A percentile compares a stretch with the other conserved stretches of the same genome.
These are phyloP conservation scores for Acleris sparsana DNA, from an alignment of 2,888 invertebrate species.

Conservation along the genomic window DNA sequence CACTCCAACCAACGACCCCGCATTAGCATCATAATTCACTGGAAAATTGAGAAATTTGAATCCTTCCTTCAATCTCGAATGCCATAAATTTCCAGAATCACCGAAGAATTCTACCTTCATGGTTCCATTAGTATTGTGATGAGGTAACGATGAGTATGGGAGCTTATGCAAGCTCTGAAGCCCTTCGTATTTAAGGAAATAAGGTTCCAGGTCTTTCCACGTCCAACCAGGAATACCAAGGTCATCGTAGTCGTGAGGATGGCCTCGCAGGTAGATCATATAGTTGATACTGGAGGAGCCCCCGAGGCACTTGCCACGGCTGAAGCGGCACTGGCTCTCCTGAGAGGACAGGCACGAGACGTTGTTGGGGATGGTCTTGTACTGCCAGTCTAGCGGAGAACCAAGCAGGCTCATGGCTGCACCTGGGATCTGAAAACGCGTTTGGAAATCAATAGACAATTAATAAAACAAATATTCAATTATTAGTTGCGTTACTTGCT, in stretches of 20 bases:
- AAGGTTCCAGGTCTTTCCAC: conserved; percentile 60
- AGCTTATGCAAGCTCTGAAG: conserved; percentile 49
- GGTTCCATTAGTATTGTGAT: conserved; percentile 61
- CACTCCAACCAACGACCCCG: conserved; percentile 60
- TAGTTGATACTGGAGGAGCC: conserved; percentile 68
- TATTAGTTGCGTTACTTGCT: no score
- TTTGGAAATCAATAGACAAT: no score
- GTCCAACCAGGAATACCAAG: conserved; percentile 58
- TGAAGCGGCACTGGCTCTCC: conserved; percentile 52
- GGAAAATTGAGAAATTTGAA: conserved; percentile 52
- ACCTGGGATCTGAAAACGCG: conserved; percentile 53
- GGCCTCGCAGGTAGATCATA: conserved; percentile 67
- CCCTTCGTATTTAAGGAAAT: conserved; percentile 63
- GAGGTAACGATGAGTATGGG: conserved; percentile 54
- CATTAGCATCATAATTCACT: conserved; percentile 60
- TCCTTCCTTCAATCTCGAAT: conserved; percentile 49
- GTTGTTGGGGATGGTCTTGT: conserved; percentile 57
- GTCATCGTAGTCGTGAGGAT: conserved; percentile 53
- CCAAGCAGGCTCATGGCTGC: conserved; percentile 49
- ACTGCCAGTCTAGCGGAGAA: conserved; percentile 58
- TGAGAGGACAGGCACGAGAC: conserved; percentile 58
- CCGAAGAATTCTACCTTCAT: conserved; percentile 55
- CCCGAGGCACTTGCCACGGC: conserved; percentile 64
- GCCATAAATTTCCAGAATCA: conserved; percentile 58
- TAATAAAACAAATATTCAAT: neutral